Base-by-base conservation (phyloP, 2,797 vertebrate species). In the Phaenicophaeus curvirostris region DNA sequence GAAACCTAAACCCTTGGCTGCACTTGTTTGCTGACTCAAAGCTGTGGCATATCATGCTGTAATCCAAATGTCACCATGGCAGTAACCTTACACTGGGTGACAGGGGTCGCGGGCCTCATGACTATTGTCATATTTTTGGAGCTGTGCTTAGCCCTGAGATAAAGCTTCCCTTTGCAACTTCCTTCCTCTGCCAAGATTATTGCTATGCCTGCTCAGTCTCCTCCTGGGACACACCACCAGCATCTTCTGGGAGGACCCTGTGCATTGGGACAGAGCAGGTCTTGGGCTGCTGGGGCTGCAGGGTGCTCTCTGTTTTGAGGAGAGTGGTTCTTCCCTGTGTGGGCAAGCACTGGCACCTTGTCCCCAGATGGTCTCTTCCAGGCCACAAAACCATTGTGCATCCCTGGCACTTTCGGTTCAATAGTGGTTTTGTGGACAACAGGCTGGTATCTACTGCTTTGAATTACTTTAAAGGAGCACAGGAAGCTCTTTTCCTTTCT, bases 51-150 rank as follows among this genome's bases (percentile, higher is more conserved):
- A 89, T 85, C 91, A 87, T 25, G 71, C 66, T 41, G 67, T 25
- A 42, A 78, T 25, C 81, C 85, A 96, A 95, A 95, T 94, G 92
- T 96, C 96, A 96, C 58, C 6, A 1, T 1, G 5, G 86, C 39
- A 10, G 67, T 84, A 59, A 89, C 67, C 82, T 77, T 35, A 62
- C 27, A 57, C 48, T 0, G 5, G 44, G 35, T 71, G 69, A 85
- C 46, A 0, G 1, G 63, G 53, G 66, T 11, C 3, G 0, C 0
- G 0, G 41, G 92, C 91, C 95, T 90, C 77, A 78, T 97, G 96
- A 96, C 81, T 61, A 39, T 59, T 95, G 87, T 95, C 31, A 23
- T 87, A 94, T 95, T 96, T 96, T 93, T 84, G 92, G 90, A 93
- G 35, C 71, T 46, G n/a, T 37, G 41, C 27, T 87, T 14, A 68